Conservation (phyloP, 2,113 vertebrate genomes). For the Oncorhynchus nerka region DNA sequence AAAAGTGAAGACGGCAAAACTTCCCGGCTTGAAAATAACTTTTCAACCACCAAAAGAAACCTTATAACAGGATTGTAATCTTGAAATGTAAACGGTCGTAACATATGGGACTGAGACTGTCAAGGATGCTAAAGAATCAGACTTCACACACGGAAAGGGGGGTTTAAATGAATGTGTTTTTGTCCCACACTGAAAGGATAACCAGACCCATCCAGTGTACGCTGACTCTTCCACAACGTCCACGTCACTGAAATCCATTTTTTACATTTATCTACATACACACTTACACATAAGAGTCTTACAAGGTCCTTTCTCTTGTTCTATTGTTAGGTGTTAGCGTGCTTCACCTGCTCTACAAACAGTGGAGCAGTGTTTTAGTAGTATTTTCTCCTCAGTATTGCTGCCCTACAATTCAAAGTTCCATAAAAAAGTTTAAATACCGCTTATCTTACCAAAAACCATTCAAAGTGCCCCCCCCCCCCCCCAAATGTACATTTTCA, state of each 20-base stretch:
- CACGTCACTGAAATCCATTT: slow-evolving; percentile 31
- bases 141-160: slow-evolving; percentile 40
- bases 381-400: slow-evolving; percentile 39
- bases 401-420: slow-evolving; percentile 27
- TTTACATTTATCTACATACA: not conserved
- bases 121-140: slow-evolving; percentile 55
- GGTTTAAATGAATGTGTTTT: slow-evolving; percentile 45
- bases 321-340: slow-evolving; percentile 2
- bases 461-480: slow-evolving; percentile 36
- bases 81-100: slow-evolving; percentile 55
- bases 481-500: slow-evolving; percentile 40
- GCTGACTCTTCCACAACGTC: slow-evolving; percentile 33
- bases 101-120: slow-evolving; percentile 56
- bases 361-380: slow-evolving; percentile 25
- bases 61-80: slow-evolving; percentile 65
- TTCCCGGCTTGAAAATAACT: slow-evolving; percentile 68
- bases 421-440: slow-evolving; percentile 57
- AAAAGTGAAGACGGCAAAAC: slow-evolving; percentile 71
- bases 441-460: slow-evolving; percentile 59
- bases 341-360: slow-evolving; percentile 12
- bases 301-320: not conserved
- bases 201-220: slow-evolving; percentile 17
- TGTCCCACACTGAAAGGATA: slow-evolving; percentile 47
- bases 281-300: not conserved
- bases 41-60: slow-evolving; percentile 68